Percentiles rank a stretch among this genome's conserved stretches.
Conservation (phyloP, 2,797 vertebrate species). For the Pogonophryne albipinna region DNA sequence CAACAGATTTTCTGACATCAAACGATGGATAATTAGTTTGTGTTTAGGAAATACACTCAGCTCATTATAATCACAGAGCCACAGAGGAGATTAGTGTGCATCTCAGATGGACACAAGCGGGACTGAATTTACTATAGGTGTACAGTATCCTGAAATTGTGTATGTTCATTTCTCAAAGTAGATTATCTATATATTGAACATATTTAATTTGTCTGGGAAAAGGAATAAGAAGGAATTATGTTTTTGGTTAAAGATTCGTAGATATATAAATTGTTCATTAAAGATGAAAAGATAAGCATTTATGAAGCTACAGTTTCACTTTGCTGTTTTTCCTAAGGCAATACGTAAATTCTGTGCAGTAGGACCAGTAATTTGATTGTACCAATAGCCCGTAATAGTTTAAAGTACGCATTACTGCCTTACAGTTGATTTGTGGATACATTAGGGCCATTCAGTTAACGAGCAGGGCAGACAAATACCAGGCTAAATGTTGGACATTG, state of each 20-base stretch:
- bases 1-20: conserved; percentile 65
- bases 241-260: conserved; percentile 32
- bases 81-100: conserved; percentile 45
- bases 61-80: conserved; percentile 55
- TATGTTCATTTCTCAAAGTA: conserved; percentile 45
- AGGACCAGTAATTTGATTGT: conserved; percentile 67
- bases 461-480: conserved; percentile 64
- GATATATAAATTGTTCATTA: conserved; percentile 43
- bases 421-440: conserved; percentile 75
- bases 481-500: conserved; percentile 63
- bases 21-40: conserved; percentile 68
- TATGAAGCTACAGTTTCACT: conserved; percentile 28
- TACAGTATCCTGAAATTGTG: conserved; percentile 28
- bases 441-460: conserved; percentile 69
- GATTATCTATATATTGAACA: conserved; percentile 49
- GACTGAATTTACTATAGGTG: conserved; percentile 35
- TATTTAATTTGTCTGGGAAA: conserved; percentile 49
- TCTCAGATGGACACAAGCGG: conserved; percentile 44
- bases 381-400: conserved; percentile 61
- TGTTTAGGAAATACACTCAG: conserved; percentile 58
- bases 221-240: conserved; percentile 27
- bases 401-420: conserved; percentile 63
- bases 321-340: conserved; percentile 45
- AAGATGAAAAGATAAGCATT: conserved; percentile 46
- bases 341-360: conserved; percentile 45